Evolutionary conservation across 35 echinoderm and acorn worm genomes (phyloP).

Genomic region (Heliocidaris tuberculata): DNA sequence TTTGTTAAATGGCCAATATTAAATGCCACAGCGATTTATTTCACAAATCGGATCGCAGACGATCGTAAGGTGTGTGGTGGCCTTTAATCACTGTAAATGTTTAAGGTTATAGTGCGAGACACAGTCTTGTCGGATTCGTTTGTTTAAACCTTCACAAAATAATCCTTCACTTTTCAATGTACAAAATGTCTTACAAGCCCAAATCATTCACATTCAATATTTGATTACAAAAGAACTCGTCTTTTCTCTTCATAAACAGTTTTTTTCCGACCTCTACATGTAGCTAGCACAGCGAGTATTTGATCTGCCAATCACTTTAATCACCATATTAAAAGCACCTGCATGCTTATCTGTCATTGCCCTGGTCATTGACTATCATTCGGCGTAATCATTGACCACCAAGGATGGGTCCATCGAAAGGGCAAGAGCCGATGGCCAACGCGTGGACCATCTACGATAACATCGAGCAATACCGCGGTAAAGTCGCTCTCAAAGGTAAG

Average conservation of each 20-base stretch:
- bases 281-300: background rate
- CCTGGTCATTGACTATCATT: background rate
- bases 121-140: no score
- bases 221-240: no score
- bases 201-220: no score
- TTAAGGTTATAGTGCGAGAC: no score
- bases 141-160: no score
- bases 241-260: background rate
- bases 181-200: background rate
- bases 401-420: constrained; percentile 16
- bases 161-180: background rate
- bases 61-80: no score
- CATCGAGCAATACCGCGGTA: constrained; percentile 93
- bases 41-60: no score
- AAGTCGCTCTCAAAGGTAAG: constrained; percentile 95
- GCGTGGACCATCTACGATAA: constrained; percentile 95
- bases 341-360: background rate
- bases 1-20: no score
- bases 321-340: background rate
- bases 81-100: no score
- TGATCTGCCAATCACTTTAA: background rate
- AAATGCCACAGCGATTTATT: no score
- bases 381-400: background rate
- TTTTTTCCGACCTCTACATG: background rate
- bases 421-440: constrained; percentile 44